phyloP scores from a whole-genome alignment of 2,888 invertebrate genomes.

The Spialia ferax region DNA sequence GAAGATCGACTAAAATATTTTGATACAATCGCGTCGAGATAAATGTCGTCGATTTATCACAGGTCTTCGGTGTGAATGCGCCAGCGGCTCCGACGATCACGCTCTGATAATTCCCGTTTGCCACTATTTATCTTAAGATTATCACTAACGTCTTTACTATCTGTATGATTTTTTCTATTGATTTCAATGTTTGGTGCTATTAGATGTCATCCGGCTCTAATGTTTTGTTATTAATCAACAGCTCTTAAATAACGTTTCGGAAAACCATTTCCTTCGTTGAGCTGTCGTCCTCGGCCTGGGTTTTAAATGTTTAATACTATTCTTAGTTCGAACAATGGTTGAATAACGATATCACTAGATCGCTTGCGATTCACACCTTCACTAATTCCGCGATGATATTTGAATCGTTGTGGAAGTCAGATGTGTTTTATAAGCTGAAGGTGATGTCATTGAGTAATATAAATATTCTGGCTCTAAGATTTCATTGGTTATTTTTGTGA shows the following conservation, averaged over 20 bases:
- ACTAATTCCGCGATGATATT: slow-evolving; percentile 31
- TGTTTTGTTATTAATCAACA: slow-evolving; percentile 54
- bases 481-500: no score
- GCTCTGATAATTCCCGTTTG: slow-evolving; percentile 69
- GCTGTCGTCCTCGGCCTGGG: slow-evolving; percentile 34
- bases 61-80: slow-evolving; percentile 58
- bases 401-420: slow-evolving; percentile 15
- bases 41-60: slow-evolving; percentile 83
- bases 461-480: no score
- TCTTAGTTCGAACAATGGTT: slow-evolving; percentile 35
- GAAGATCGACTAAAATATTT: slow-evolving; percentile 79
- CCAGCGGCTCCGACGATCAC: slow-evolving; percentile 55
- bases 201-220: slow-evolving; percentile 63
- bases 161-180: slow-evolving; percentile 61
- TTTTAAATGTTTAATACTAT: slow-evolving; percentile 31
- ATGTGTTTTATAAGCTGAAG: slow-evolving; percentile 10
- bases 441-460: slow-evolving; percentile 10
- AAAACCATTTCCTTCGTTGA: slow-evolving; percentile 33
- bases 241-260: slow-evolving; percentile 28
- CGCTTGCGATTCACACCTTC: slow-evolving; percentile 38
- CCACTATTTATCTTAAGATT: slow-evolving; percentile 79
- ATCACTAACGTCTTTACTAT: slow-evolving; percentile 77
- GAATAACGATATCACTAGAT: slow-evolving; percentile 37
- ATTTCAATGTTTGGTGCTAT: slow-evolving; percentile 47
- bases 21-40: slow-evolving; percentile 81